A percentile compares a stretch with the other conserved stretches of the same genome.
These are phyloP conservation scores for Leptinotarsa lineolata DNA, from an alignment of 1,140 invertebrate species.

Conservation along the genomic window DNA sequence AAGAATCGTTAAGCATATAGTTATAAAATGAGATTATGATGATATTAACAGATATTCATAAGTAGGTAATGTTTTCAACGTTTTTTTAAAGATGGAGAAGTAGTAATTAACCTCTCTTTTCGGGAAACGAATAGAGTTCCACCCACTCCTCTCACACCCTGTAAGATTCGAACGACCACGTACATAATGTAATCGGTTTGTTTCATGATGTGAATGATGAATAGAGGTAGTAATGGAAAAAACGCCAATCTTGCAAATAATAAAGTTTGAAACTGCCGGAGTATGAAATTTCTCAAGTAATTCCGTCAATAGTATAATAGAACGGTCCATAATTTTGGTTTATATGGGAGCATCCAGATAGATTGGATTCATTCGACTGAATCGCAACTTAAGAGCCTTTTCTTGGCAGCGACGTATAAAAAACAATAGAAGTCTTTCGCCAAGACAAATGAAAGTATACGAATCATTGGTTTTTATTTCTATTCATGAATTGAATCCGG, in stretches of 20 bases:
- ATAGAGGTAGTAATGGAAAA: background rate
- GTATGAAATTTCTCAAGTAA: constrained; percentile 44
- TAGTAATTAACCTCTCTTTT: no score
- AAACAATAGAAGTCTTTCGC: constrained; percentile 39
- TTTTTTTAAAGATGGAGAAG: no score
- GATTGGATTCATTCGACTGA: constrained; percentile 45
- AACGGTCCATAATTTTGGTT: constrained; percentile 45
- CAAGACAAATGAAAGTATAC: constrained; percentile 41
- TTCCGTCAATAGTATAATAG: constrained; percentile 42
- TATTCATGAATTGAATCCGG: constrained; percentile 44
- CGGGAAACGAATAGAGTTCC: no score
- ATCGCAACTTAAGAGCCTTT: constrained; percentile 41
- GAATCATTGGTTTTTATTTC: constrained; percentile 45
- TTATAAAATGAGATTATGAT: no score
- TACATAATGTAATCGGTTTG: background rate
- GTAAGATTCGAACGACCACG: background rate
- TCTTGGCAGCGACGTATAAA: constrained; percentile 37
- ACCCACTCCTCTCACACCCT: no score
- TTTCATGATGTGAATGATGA: background rate
- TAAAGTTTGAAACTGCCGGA: constrained; percentile 22
- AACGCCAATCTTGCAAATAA: constrained; percentile 18
- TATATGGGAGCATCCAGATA: constrained; percentile 40
- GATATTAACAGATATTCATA: no score
- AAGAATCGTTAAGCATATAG: no score
- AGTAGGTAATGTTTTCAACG: no score